phyloP scores from a whole-genome alignment of 2,888 invertebrate genomes.

The Andricus curvator region DNA sequence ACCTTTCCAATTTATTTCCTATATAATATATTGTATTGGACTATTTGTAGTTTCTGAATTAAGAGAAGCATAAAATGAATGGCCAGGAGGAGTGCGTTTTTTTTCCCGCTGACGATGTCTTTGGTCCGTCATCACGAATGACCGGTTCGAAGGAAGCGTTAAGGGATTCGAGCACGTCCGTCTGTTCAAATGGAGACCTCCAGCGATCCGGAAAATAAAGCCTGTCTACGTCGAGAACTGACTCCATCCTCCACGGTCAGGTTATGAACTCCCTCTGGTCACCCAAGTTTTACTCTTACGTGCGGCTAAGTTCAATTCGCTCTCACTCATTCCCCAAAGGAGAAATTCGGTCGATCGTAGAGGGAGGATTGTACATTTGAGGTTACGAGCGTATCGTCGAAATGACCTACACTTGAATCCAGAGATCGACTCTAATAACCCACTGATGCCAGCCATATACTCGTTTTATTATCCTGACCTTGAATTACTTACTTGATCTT shows the following conservation, averaged over 20 bases:
- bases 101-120: slow-evolving; percentile 56
- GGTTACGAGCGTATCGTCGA: slow-evolving; percentile 29
- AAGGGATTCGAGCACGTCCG: slow-evolving; percentile 69
- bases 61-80: slow-evolving; percentile 28
- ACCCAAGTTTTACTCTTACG: slow-evolving; percentile 42
- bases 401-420: slow-evolving; percentile 30
- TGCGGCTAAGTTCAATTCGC: slow-evolving; percentile 44
- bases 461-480: neutral
- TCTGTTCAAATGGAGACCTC: slow-evolving; percentile 69
- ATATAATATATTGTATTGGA: neutral
- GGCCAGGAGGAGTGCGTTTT: slow-evolving; percentile 16
- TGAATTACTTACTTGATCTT: neutral
- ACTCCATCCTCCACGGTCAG: slow-evolving; percentile 43
- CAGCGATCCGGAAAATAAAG: slow-evolving; percentile 72
- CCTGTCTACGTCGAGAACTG: slow-evolving; percentile 47
- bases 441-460: neutral
- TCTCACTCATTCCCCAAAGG: slow-evolving; percentile 44
- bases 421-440: slow-evolving; percentile 33
- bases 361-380: slow-evolving; percentile 12
- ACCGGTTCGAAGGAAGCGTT: slow-evolving; percentile 58
- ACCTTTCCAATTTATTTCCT: neutral
- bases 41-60: slow-evolving; percentile 11
- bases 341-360: neutral
- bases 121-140: slow-evolving; percentile 60
- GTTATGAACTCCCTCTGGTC: slow-evolving; percentile 61